phyloP scores from a whole-genome alignment of 2,797 vertebrate genomes.

The Stomatorhinus walkeri region DNA sequence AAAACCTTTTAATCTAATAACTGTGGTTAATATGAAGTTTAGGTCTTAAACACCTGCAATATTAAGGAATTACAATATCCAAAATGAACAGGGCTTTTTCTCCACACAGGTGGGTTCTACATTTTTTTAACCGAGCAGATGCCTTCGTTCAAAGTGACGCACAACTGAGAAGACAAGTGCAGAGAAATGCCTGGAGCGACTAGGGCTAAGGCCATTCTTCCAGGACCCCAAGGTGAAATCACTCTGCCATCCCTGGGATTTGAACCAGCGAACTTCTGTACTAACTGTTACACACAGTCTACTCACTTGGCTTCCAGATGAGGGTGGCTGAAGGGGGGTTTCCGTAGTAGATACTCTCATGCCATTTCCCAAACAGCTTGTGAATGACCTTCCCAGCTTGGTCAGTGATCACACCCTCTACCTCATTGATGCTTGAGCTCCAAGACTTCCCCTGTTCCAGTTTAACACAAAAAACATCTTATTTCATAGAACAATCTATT shows the following conservation, averaged over 20 bases:
- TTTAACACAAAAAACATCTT: slow-evolving; percentile 13
- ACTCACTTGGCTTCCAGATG: slow-evolving; percentile 94
- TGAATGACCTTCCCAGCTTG: slow-evolving; percentile 69
- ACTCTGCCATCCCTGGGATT: not conserved
- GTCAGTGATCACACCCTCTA: slow-evolving; percentile 80
- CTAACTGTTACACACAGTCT: not conserved
- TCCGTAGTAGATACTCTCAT: slow-evolving; percentile 83
- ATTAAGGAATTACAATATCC: not conserved
- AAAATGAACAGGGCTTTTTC: not conserved
- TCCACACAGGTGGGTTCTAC: not conserved
- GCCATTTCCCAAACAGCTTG: slow-evolving; percentile 90
- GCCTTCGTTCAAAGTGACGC: not conserved
- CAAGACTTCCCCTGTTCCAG: slow-evolving; percentile 78
- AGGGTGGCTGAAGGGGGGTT: slow-evolving; percentile 74
- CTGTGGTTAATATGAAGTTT: not conserved
- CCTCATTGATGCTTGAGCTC: slow-evolving; percentile 80
- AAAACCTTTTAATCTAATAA: not conserved
- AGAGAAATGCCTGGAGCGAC: not conserved
- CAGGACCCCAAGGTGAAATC: not conserved
- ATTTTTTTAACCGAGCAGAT: not conserved
- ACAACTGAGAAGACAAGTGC: not conserved
- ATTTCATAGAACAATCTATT: not conserved
- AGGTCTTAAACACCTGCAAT: not conserved
- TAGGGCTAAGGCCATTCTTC: not conserved
- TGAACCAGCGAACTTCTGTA: not conserved